These are phyloP conservation scores for Limenitis camilla DNA, from an alignment of 2,888 invertebrate species.

Conservation along the genomic window DNA sequence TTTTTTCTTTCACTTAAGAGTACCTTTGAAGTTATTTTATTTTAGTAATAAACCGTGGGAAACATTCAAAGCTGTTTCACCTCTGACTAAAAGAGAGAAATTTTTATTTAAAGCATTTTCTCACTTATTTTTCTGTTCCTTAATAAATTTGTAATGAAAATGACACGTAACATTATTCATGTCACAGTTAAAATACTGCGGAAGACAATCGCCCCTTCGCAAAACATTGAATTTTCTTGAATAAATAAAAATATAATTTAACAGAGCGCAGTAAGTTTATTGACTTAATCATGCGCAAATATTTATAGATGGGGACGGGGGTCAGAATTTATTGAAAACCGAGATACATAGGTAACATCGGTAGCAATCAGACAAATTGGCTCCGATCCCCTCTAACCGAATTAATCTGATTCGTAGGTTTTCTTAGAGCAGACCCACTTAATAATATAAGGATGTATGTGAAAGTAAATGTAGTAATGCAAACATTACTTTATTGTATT, in stretches of 20 bases:
- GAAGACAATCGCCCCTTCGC: slow-evolving; percentile 10
- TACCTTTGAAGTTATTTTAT: background rate
- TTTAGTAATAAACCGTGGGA: background rate
- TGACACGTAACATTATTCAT: too few relatives aligned
- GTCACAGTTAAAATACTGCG: background rate
- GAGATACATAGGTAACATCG: slow-evolving; percentile 59
- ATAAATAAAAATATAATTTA: slow-evolving; percentile 48
- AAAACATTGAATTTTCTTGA: slow-evolving; percentile 27
- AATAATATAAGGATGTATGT: slow-evolving; percentile 42
- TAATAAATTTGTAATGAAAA: too few relatives aligned
- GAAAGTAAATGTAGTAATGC: slow-evolving; percentile 11
- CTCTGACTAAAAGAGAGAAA: background rate
- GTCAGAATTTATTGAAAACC: slow-evolving; percentile 70
- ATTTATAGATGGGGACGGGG: slow-evolving; percentile 72
- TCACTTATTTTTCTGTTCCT: too few relatives aligned
- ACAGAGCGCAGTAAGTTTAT: slow-evolving; percentile 55
- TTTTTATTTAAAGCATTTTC: too few relatives aligned
- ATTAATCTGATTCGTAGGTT: slow-evolving; percentile 71
- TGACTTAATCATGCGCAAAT: slow-evolving; percentile 72
- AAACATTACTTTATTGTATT: background rate
- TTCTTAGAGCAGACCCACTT: slow-evolving; percentile 66
- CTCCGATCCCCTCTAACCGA: slow-evolving; percentile 68
- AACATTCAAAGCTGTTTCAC: background rate
- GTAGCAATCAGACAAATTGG: slow-evolving; percentile 76
- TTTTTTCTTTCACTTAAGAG: slow-evolving; percentile 10